Evolutionary conservation across 2,888 invertebrate genomes (phyloP).

Genomic region (Arctia plantaginis): DNA sequence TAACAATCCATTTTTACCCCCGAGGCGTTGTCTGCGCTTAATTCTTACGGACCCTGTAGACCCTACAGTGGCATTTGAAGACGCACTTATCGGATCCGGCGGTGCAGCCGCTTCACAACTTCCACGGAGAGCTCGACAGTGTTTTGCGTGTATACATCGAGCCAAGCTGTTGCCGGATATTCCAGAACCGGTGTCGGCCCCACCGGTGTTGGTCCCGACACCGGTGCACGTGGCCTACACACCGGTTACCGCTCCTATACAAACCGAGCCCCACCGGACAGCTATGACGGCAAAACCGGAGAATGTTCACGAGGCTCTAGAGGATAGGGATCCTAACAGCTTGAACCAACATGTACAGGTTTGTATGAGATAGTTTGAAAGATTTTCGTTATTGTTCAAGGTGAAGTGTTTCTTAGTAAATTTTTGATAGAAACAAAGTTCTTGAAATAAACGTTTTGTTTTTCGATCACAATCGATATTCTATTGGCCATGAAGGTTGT

Average conservation of each 20-base stretch:
- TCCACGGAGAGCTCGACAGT: constrained; percentile 65
- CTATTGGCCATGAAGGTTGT: background rate
- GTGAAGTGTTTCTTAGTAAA: background rate
- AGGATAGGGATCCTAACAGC: constrained; percentile 90
- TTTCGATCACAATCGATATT: constrained; percentile 5
- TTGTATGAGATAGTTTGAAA: constrained; percentile 30
- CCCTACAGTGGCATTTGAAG: constrained; percentile 74
- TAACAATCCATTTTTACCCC: constrained; percentile 13
- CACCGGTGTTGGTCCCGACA: constrained; percentile 51
- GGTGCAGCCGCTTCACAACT: constrained; percentile 64
- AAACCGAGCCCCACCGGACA: constrained; percentile 28
- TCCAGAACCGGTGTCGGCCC: constrained; percentile 63
- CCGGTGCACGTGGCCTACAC: constrained; percentile 36
- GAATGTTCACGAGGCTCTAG: constrained; percentile 81
- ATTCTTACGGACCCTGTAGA: constrained; percentile 40
- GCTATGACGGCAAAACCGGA: constrained; percentile 74
- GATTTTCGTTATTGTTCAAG: background rate
- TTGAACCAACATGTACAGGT: constrained; percentile 91
- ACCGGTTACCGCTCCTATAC: constrained; percentile 33
- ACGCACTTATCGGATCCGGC: constrained; percentile 68
- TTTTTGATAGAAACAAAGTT: background rate
- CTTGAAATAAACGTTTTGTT: background rate
- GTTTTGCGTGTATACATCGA: constrained; percentile 67
- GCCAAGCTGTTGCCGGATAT: constrained; percentile 67
- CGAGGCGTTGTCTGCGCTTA: constrained; percentile 14